Conservation (phyloP, 1,140 invertebrate species). For the Eueides isabella region DNA sequence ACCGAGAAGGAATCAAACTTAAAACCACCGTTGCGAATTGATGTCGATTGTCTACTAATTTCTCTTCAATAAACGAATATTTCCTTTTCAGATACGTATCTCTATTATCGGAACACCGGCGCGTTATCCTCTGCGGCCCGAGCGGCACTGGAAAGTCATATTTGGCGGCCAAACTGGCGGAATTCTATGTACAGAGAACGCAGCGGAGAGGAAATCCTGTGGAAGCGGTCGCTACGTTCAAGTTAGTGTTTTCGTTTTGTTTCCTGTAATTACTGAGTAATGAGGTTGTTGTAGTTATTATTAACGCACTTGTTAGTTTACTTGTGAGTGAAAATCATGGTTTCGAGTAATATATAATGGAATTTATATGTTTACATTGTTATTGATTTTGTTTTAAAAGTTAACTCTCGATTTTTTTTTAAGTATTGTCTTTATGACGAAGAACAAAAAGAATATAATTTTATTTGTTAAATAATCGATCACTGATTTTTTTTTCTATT, state of each 20-base stretch:
- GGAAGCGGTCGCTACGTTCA: constrained; percentile 93
- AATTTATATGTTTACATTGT: too few relatives aligned
- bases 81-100: constrained; percentile 86
- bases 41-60: too few relatives aligned
- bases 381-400: too few relatives aligned
- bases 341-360: too few relatives aligned
- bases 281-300: background rate
- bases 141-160: constrained; percentile 99
- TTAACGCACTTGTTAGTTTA: background rate
- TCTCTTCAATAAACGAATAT: background rate
- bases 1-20: too few relatives aligned
- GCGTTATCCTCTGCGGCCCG: constrained; percentile 97
- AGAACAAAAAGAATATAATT: too few relatives aligned
- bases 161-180: constrained; percentile 96
- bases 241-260: constrained; percentile 78
- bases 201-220: constrained; percentile 85
- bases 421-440: too few relatives aligned
- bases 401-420: too few relatives aligned
- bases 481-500: too few relatives aligned
- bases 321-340: too few relatives aligned
- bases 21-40: too few relatives aligned
- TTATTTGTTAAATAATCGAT: too few relatives aligned
- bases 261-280: constrained; percentile 9
- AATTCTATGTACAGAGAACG: constrained; percentile 90
- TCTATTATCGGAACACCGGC: constrained; percentile 93